Percentiles rank a stretch among this genome's conserved stretches.
Conservation (phyloP, 2,797 vertebrate species). For the Eulemur coronatus region DNA sequence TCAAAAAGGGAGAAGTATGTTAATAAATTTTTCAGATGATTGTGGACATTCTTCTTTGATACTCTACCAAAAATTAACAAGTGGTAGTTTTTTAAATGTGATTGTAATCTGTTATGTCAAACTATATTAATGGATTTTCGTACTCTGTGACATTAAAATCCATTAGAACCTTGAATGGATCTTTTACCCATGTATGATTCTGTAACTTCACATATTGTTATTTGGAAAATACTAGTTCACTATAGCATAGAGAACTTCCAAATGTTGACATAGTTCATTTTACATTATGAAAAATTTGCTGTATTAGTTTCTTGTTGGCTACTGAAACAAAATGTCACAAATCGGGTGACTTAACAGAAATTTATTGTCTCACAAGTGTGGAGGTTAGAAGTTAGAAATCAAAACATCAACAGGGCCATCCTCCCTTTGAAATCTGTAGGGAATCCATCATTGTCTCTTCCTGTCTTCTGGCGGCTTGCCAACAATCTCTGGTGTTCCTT, state of each 20-base stretch:
- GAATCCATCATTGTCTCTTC: background rate
- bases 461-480: background rate
- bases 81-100: background rate
- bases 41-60: background rate
- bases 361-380: background rate
- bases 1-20: background rate
- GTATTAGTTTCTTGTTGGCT: background rate
- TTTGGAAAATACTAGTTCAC: background rate
- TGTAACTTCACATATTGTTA: background rate
- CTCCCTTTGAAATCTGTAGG: background rate
- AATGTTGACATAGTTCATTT: background rate
- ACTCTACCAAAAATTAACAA: background rate
- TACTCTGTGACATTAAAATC: background rate
- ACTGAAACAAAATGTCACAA: background rate
- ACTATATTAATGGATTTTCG: background rate
- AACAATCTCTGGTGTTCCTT: background rate
- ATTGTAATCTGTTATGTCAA: background rate
- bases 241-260: background rate
- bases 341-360: background rate
- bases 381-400: background rate
- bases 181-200: background rate
- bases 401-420: background rate
- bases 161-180: background rate
- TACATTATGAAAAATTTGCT: background rate
- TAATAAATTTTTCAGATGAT: background rate